Base-by-base conservation (phyloP, 2,888 invertebrate species). In the Hirtodrosophila trivittata region DNA sequence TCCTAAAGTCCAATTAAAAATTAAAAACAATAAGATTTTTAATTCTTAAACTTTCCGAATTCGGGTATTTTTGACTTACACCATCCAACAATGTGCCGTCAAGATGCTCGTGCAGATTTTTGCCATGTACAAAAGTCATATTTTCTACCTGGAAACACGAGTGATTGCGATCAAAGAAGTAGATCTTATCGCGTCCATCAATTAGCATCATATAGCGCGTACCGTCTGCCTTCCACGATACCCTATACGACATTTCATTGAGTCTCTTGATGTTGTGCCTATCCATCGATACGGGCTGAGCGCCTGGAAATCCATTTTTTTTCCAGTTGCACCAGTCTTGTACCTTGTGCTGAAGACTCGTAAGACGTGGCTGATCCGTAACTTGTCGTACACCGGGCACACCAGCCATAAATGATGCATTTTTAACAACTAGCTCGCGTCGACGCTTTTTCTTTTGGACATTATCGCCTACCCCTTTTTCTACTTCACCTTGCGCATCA, bases 151-250 rank as follows among this genome's bases (percentile, higher is more conserved):
- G 94, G 91, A 97, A 99, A 41, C 97, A 95, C 76, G 96, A 95
- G 91, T 98, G 95, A 91, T 99, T 98, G 87, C 99, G 93, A 92
- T 99, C 99, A 84, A 99, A 92, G 92, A 99, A 97, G 89, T 95
- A 99, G 10, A 98, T 93, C 88, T 97, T 94, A 69, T 95, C 93
- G 74, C 94, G 93, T 14, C 95, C 96, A 80, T 97, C 94, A 69
- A 99, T 97, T 35, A 98, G 92, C 97, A 99, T 97, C 96, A 99
- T 96, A 89, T 98, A 99, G 86, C 97, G 94, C 26, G 96, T 96
- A 30, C 99, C 99, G 91, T 99, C 99, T 7, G 99, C 99, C 89
- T 99, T 99, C 99, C 99, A 99, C 1, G 98, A 99, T 0, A 99
- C 98, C 89, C 95, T 94, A 88, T 99, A 99, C 0, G 96, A 96